Evolutionary conservation across 2,113 vertebrate genomes (phyloP).

Genomic region (Nicator chloris): DNA sequence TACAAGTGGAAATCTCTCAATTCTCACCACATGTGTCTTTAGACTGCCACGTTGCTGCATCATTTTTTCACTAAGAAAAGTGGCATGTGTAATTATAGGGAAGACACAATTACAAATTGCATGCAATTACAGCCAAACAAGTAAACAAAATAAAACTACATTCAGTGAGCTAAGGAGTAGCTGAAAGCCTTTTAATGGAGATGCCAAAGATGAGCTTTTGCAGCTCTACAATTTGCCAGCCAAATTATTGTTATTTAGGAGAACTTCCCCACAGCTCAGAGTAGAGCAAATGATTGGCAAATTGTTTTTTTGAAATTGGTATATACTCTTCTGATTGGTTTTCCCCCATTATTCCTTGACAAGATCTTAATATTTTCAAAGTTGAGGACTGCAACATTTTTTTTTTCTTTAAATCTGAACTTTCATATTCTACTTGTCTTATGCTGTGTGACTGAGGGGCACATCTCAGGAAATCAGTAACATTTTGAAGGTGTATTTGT

Average conservation of each 20-base stretch:
- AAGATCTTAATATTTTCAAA: neutral
- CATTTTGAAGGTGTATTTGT: neutral
- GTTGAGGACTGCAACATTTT: neutral
- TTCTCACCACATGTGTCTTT: neutral
- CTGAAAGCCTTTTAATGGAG: constrained; percentile 54
- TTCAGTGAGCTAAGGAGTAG: constrained; percentile 48
- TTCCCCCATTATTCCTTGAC: neutral
- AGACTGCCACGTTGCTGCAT: neutral
- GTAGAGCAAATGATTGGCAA: neutral
- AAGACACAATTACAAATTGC: constrained; percentile 56
- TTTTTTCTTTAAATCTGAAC: neutral
- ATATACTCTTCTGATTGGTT: neutral
- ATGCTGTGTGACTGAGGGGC: neutral
- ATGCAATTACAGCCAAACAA: constrained; percentile 57
- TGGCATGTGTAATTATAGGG: constrained; percentile 51
- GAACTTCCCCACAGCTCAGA: neutral
- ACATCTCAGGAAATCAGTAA: neutral
- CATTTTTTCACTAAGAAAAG: neutral
- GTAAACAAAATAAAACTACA: constrained; percentile 64
- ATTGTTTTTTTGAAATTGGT: constrained; percentile 9
- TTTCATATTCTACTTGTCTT: neutral
- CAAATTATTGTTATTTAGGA: constrained; percentile 49
- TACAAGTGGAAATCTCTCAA: neutral
- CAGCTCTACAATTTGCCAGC: constrained; percentile 51
- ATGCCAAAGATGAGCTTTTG: constrained; percentile 50